These are phyloP conservation scores for Bugula neritina DNA, from an alignment of 2,888 invertebrate species.

Conservation along the genomic window DNA sequence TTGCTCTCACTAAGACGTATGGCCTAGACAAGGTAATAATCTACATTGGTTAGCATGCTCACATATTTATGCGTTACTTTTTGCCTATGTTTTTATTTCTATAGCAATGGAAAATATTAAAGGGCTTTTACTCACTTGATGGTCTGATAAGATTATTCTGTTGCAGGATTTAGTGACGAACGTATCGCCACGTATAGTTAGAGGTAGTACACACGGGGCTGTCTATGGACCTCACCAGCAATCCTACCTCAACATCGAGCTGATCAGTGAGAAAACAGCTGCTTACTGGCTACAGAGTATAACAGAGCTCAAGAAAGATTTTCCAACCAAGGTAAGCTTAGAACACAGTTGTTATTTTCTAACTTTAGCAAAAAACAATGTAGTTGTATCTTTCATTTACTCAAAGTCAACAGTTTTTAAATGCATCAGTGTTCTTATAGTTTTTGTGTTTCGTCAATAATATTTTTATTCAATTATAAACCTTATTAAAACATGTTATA, in stretches of 20 bases:
- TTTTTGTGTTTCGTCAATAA: too few relatives aligned
- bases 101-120: neutral
- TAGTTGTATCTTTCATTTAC: too few relatives aligned
- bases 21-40: constrained; percentile 83
- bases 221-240: constrained; percentile 92
- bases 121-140: neutral
- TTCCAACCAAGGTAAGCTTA: constrained; percentile 82
- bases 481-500: too few relatives aligned
- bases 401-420: too few relatives aligned
- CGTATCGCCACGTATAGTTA: constrained; percentile 90
- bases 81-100: neutral
- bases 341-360: too few relatives aligned
- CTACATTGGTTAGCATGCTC: too few relatives aligned
- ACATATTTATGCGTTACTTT: neutral
- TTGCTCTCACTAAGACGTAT: constrained; percentile 95
- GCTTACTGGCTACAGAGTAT: constrained; percentile 89
- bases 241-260: constrained; percentile 91
- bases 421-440: too few relatives aligned
- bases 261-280: constrained; percentile 92
- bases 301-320: constrained; percentile 80
- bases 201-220: constrained; percentile 86
- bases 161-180: constrained; percentile 84
- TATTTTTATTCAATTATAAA: too few relatives aligned
- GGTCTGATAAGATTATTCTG: neutral
- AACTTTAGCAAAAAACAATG: too few relatives aligned